phyloP scores from a whole-genome alignment of 2,797 vertebrate genomes.

The Poliocrania exsul region DNA sequence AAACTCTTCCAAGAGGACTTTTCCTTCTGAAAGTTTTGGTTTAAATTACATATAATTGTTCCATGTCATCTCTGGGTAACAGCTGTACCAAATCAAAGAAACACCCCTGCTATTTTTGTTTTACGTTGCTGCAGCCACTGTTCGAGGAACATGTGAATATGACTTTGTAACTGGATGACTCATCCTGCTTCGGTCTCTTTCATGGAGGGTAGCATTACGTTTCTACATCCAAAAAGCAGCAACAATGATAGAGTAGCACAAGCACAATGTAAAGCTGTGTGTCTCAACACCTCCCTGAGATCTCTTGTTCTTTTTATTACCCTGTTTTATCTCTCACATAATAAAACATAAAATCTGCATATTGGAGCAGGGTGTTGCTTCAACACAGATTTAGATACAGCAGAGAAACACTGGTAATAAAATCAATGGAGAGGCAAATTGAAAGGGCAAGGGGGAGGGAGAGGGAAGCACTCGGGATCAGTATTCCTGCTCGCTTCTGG shows the following conservation, averaged over 20 bases:
- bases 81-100: conserved; percentile 25
- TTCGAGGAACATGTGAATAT: conserved; percentile 1
- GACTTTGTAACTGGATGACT: conserved; percentile 19
- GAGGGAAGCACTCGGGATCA: neutral
- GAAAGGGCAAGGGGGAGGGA: neutral
- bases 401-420: conserved; percentile 43
- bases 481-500: conserved; percentile 4
- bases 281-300: neutral
- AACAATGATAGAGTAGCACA: neutral
- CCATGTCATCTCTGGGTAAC: neutral
- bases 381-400: conserved; percentile 24
- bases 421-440: conserved; percentile 48
- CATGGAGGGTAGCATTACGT: neutral
- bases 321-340: neutral
- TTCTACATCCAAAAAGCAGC: neutral
- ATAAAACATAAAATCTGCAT: conserved; percentile 42
- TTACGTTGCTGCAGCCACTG: neutral
- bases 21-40: neutral
- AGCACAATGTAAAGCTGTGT: neutral
- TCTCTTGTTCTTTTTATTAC: neutral
- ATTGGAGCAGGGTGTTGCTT: neutral
- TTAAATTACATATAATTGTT: neutral
- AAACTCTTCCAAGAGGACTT: neutral
- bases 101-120: conserved; percentile 7
- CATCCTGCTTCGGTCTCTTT: conserved; percentile 6